Percentiles rank a stretch among this genome's conserved stretches.
phyloP scores from a whole-genome alignment of 1,140 invertebrate species.

The Pogonognathellus flavescens region DNA sequence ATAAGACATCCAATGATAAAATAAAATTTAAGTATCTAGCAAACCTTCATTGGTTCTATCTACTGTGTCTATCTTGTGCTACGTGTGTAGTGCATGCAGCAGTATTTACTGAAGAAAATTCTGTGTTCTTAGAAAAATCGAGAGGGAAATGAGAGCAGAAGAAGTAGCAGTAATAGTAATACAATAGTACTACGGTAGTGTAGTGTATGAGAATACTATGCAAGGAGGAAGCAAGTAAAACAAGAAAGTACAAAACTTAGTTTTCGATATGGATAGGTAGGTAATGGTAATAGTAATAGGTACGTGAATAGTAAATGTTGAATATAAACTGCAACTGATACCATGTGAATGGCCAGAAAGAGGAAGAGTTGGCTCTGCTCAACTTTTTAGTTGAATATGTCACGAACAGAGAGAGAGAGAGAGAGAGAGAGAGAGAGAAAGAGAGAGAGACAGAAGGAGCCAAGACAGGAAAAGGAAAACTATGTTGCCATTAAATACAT shows the following conservation, averaged over 20 bases:
- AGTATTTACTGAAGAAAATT: too few relatives aligned
- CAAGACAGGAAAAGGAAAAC: neutral
- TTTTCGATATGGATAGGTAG: too few relatives aligned
- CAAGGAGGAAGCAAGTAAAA: too few relatives aligned
- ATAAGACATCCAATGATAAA: constrained; percentile 35
- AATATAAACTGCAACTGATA: neutral
- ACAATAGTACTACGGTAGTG: neutral
- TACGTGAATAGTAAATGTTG: neutral
- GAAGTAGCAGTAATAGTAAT: neutral
- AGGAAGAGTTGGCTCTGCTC: neutral
- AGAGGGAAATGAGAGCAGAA: neutral
- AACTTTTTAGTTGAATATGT: constrained; percentile 5
- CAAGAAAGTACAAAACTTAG: too few relatives aligned
- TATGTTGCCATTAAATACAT: too few relatives aligned
- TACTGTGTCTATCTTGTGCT: too few relatives aligned
- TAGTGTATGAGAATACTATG: neutral
- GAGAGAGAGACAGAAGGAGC: neutral
- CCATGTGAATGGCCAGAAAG: neutral
- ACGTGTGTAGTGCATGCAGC: too few relatives aligned
- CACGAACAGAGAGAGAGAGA: neutral
- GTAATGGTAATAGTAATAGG: neutral
- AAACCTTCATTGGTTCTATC: too few relatives aligned
- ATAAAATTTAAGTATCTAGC: constrained; percentile 22
- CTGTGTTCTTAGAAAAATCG: neutral
- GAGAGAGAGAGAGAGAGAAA: neutral